These are phyloP conservation scores for Anoplius nigerrimus DNA, from an alignment of 2,888 invertebrate genomes.

Conservation along the genomic window DNA sequence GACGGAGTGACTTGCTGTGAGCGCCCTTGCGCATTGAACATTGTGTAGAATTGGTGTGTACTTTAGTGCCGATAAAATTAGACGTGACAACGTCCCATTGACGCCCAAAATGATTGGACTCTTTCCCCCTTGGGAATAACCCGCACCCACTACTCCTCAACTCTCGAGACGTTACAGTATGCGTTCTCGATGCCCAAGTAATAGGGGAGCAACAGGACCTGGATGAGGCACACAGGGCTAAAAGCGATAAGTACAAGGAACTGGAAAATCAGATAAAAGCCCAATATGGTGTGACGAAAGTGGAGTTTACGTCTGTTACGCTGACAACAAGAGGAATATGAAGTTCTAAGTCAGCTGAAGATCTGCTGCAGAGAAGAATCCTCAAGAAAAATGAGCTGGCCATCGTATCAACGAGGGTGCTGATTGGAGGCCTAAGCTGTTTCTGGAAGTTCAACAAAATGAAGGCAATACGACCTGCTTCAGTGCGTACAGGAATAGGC, in stretches of 20 bases:
- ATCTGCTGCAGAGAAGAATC: background rate
- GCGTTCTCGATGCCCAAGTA: conserved; percentile 16
- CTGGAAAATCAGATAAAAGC: conserved; percentile 6
- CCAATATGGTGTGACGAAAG: background rate
- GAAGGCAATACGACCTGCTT: background rate
- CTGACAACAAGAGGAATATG: conserved; percentile 43
- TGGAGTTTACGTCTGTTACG: conserved; percentile 26
- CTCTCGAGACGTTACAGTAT: too few species aligned
- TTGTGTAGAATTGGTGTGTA: too few species aligned
- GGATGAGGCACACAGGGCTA: conserved; percentile 45
- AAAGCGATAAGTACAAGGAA: conserved; percentile 52
- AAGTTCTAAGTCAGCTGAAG: conserved; percentile 12
- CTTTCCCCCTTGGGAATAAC: too few species aligned
- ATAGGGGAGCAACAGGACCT: conserved; percentile 28
- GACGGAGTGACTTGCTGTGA: too few species aligned
- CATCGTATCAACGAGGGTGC: conserved; percentile 27
- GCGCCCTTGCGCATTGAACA: too few species aligned
- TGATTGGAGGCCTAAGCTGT: conserved; percentile 30
- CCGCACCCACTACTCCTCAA: too few species aligned
- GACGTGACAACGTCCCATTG: too few species aligned
- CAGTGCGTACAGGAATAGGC: conserved; percentile 13
- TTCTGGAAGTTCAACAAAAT: conserved; percentile 5
- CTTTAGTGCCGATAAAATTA: too few species aligned
- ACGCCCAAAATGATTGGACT: too few species aligned
- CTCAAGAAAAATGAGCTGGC: conserved; percentile 29